Evolutionary conservation across 2,888 invertebrate species (phyloP).

Genomic region (Physocephala rufipes): DNA sequence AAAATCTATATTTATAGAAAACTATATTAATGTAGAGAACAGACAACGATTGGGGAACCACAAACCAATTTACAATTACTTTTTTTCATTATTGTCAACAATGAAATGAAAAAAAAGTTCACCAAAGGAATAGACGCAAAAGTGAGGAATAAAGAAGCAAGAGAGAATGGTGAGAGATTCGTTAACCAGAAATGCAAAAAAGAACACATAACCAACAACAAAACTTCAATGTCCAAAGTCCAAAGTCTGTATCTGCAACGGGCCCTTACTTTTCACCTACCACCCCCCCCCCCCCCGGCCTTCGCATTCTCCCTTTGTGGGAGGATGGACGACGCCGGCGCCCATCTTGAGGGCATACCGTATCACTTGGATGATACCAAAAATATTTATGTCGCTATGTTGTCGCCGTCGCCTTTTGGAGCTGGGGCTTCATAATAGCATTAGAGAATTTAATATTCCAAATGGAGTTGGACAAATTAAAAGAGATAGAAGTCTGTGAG

Average conservation of each 20-base stretch:
- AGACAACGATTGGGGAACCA: slow-evolving; percentile 22
- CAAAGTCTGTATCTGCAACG: no score
- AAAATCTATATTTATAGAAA: not conserved
- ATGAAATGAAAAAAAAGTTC: no score
- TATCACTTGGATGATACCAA: slow-evolving; percentile 1
- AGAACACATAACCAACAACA: slow-evolving; percentile 18
- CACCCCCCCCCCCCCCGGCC: no score
- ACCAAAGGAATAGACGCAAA: not conserved
- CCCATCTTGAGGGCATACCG: no score
- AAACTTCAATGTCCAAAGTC: not conserved
- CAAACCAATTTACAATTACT: slow-evolving; percentile 34
- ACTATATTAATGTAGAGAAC: not conserved
- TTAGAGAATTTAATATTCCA: slow-evolving; percentile 38
- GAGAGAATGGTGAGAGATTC: no score
- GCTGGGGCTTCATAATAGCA: slow-evolving; percentile 13
- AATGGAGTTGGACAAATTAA: not conserved
- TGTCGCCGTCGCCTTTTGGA: no score
- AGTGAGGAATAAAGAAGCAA: not conserved
- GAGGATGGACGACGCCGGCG: no score
- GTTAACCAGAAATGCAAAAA: not conserved
- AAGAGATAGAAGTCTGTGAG: no score
- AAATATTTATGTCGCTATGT: slow-evolving; percentile 14
- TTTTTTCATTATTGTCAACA: not conserved
- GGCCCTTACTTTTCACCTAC: no score
- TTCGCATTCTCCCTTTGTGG: no score